Evolutionary conservation across 2,797 vertebrate genomes (phyloP), one percentile per base, ranked within the genome.

Genomic region (Scarus forsteni): DNA sequence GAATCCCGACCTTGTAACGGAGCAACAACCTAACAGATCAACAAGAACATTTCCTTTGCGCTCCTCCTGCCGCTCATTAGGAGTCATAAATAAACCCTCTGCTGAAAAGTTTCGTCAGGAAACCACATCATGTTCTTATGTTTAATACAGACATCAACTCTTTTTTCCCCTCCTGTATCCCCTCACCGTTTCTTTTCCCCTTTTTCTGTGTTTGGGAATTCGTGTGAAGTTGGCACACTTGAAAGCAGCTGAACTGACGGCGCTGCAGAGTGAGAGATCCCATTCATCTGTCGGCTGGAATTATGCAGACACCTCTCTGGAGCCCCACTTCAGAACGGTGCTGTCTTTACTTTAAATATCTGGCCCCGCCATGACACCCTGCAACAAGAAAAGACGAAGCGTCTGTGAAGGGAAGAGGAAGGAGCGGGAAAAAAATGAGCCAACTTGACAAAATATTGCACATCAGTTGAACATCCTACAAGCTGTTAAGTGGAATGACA

Each of bases 221-320:
- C 84, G 81, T 93, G 92, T 92, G 92, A 93, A 93, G 89, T 83
- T 92, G 89, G 85, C 90, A 90, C 85, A 92, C 93, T 93, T 94
- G 91, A 94, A 95, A 94, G 94, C 86, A 50, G 45, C 70, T 0
- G 43, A 88, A 92, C 87, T 93, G 94, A 94, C 93, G 91, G 88
- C 73, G 11, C 79, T 66, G 90, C 90, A 88, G 85, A 92, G 86
- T 89, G 89, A 93, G 89, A 91, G 89, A 90, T 93, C 82, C 89
- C 66, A 91, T 93, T 93, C 88, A 92, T 94, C 92, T 93, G 89
- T 87, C 84, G 73, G 85, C 62, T 87, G 87, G 90, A 94, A 92
- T 94, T 94, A 94, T 92, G 90, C 90, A 89, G 87, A 89, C 86
- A 88, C 89, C 90, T 94, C 92, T 94, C 92, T 90, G 67, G 90